These are phyloP conservation scores for Mionectes macconnelli DNA, from an alignment of 2,113 vertebrate genomes.

Conservation along the genomic window DNA sequence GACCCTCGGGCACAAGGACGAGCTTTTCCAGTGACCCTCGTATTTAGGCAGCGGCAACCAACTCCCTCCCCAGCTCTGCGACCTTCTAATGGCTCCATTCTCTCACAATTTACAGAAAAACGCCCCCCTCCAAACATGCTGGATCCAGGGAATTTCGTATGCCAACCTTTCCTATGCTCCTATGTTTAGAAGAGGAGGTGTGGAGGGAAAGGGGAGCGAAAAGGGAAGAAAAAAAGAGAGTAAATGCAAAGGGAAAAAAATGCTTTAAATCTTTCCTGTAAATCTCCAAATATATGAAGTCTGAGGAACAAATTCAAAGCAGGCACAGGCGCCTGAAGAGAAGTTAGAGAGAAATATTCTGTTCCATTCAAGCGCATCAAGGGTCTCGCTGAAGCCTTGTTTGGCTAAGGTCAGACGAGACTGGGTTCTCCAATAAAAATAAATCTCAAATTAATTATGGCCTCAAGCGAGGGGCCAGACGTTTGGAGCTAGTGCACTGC, in stretches of 20 bases:
- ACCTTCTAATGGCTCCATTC: slow-evolving; percentile 1
- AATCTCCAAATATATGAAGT: slow-evolving; percentile 74
- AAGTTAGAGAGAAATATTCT: slow-evolving; percentile 88
- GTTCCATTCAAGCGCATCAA: slow-evolving; percentile 89
- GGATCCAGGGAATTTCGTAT: neutral
- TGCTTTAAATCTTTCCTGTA: slow-evolving; percentile 74
- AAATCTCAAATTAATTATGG: slow-evolving; percentile 99
- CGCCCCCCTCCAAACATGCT: neutral
- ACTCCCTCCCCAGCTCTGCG: neutral
- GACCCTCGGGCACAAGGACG: neutral
- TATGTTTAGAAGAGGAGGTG: neutral
- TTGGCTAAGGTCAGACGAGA: slow-evolving; percentile 98
- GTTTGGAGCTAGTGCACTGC: slow-evolving; percentile 84
- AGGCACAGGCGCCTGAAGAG: slow-evolving; percentile 82
- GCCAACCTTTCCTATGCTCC: neutral
- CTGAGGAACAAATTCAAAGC: slow-evolving; percentile 87
- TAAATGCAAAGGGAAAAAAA: neutral
- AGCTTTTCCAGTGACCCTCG: neutral
- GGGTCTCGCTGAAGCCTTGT: slow-evolving; percentile 90
- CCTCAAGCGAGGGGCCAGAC: slow-evolving; percentile 94
- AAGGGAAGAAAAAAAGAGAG: slow-evolving; percentile 4
- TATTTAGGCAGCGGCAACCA: neutral
- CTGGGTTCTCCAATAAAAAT: slow-evolving; percentile 98
- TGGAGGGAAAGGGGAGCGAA: neutral
- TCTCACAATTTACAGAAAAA: neutral